Percentiles rank a stretch among this genome's conserved stretches.
Evolutionary conservation across 64 coral and sea anemone species (phyloP).

Genomic region (Stichodactyla mertensii): DNA sequence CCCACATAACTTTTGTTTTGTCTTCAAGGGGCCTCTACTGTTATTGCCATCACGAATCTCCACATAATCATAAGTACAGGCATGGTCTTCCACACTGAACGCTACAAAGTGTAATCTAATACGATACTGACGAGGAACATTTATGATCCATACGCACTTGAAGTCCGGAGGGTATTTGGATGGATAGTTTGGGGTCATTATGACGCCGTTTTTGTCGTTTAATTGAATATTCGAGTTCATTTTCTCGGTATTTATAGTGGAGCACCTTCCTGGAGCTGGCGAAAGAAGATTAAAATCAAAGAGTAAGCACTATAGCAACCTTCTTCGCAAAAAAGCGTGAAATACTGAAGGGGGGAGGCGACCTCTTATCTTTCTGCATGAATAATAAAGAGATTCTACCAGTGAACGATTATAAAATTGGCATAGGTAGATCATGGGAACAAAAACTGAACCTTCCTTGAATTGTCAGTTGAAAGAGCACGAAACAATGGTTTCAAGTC

Average conservation of each 20-base stretch:
- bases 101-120: not conserved
- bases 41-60: conserved; percentile 7
- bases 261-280: conserved; percentile 2
- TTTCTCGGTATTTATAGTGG: not conserved
- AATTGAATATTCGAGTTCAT: conserved; percentile 20
- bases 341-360: no score
- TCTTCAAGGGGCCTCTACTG: not conserved
- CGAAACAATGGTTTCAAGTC: no score
- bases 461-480: no score
- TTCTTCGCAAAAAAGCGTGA: not conserved
- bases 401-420: no score
- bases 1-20: not conserved
- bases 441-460: no score
- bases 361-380: no score
- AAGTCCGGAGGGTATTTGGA: not conserved
- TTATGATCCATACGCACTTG: conserved; percentile 19
- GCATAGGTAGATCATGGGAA: no score
- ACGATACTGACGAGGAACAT: not conserved
- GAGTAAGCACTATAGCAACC: not conserved
- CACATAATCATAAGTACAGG: conserved; percentile 8
- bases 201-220: not conserved
- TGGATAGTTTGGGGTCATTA: conserved; percentile 21
- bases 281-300: not conserved
- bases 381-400: no score
- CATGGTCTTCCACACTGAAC: not conserved